Evolutionary conservation across 2,113 vertebrate species (phyloP), one percentile per base, ranked within the genome.

Genomic region (Lycocorax pyrrhopterus): DNA sequence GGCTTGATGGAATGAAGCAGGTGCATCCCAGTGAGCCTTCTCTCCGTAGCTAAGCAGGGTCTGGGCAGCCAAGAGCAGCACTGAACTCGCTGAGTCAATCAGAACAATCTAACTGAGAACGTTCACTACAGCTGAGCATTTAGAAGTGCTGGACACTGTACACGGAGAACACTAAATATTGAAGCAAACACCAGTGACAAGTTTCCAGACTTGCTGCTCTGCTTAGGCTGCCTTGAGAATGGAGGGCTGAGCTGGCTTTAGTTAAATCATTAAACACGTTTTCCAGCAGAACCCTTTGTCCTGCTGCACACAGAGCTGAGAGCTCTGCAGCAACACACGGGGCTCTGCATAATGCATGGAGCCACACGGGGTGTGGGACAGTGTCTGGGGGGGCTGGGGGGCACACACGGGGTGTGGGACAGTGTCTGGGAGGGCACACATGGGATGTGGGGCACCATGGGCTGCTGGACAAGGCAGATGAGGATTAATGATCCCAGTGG

Each of bases 111-210:
- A 22, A 25, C 32, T 33, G 6, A 27, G 68, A 46, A 32, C 35
- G 37, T 29, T 2, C 47, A 35, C 81, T 41, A 1, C 20, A 79
- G 27, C 12, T 37, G 20, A 11, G 16, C 4, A 5, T 35, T 52
- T 12, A 27, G 4, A n/a, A 59, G 49, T 3, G 21, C 37, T 16
- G 27, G 32, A 3, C 16, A 8, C 29, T 14, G 7, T 0, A 3
- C 17, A 14, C 49, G 53, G 39, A 62, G 63, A 49, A 23, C 64
- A 20, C 25, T 17, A 3, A 69, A 9, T 4, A 43, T 0, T 7
- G 18, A 18, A 56, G 12, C 26, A 49, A 53, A 39, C 39, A 60
- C 10, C 78, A 62, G 41, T 11, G 47, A 63, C 32, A 14, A 8
- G 12, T 12, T 27, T 8, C 60, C 5, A 71, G 67, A 29, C 13